Conservation (phyloP, 2,797 vertebrate species). For the Peromyscus melanophrys region DNA sequence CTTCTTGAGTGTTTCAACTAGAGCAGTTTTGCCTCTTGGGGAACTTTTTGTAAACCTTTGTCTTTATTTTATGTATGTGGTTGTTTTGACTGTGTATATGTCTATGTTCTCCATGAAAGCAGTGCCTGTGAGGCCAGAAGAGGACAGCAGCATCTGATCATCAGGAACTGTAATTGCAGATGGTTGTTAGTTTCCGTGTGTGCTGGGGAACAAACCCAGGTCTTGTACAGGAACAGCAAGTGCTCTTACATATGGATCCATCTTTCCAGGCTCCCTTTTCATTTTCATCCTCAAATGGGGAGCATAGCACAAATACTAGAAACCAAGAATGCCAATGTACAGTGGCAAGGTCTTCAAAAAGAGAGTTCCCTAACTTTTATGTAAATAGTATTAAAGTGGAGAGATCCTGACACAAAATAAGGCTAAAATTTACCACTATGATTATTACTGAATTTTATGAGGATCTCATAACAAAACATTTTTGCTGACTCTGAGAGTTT, state of each 20-base stretch:
- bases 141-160: not conserved
- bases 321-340: not conserved
- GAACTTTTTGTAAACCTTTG: not conserved
- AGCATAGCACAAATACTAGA: not conserved
- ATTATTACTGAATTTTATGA: constrained; percentile 13
- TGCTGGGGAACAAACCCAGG: not conserved
- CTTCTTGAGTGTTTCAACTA: not conserved
- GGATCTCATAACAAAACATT: not conserved
- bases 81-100: not conserved
- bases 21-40: not conserved
- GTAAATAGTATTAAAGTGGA: not conserved
- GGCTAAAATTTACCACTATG: not conserved
- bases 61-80: not conserved
- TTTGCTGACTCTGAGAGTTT: constrained; percentile 25
- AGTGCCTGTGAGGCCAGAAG: not conserved
- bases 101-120: too few species aligned
- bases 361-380: not conserved
- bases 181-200: not conserved
- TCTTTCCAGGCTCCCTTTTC: not conserved
- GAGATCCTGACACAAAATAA: not conserved
- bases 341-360: not conserved
- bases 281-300: not conserved
- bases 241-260: too few species aligned
- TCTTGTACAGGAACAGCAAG: not conserved
- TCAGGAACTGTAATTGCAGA: not conserved